Evolutionary conservation across 2,888 invertebrate genomes (phyloP).

Genomic region (Conistra vaccinii): DNA sequence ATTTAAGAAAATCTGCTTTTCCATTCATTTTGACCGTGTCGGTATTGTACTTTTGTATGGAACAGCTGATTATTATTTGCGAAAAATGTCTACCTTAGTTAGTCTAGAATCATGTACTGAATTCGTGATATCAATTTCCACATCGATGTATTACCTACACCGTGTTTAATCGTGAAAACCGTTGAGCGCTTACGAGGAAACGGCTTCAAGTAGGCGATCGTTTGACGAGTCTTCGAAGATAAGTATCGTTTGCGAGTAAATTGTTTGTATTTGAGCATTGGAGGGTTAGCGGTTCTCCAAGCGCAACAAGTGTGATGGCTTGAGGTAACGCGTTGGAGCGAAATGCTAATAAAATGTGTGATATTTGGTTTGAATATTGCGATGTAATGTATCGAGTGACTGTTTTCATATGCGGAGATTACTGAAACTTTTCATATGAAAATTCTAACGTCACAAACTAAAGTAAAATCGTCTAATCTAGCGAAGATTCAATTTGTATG

Average conservation of each 20-base stretch:
- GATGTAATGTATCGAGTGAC: neutral
- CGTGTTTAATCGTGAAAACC: neutral
- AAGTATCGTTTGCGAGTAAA: slow-evolving; percentile 7
- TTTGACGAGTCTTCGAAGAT: neutral
- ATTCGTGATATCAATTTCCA: neutral
- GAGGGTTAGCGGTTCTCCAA: neutral
- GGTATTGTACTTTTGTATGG: neutral
- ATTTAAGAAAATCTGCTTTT: neutral
- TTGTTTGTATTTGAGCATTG: slow-evolving; percentile 22
- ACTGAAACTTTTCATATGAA: neutral
- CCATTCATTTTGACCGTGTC: neutral
- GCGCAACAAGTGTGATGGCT: slow-evolving; percentile 32
- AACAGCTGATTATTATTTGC: too few species aligned
- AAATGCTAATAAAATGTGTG: slow-evolving; percentile 14
- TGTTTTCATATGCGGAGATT: neutral
- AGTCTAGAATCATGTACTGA: too few species aligned
- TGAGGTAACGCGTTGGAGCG: neutral
- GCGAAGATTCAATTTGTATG: neutral
- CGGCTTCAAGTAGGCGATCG: neutral
- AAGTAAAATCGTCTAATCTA: neutral
- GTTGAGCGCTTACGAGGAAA: neutral
- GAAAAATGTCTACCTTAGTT: too few species aligned
- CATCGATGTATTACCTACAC: neutral
- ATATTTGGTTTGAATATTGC: neutral
- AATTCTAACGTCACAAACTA: neutral